Evolutionary conservation across 2,888 invertebrate species (phyloP).

Genomic region (Eupithecia abbreviata): DNA sequence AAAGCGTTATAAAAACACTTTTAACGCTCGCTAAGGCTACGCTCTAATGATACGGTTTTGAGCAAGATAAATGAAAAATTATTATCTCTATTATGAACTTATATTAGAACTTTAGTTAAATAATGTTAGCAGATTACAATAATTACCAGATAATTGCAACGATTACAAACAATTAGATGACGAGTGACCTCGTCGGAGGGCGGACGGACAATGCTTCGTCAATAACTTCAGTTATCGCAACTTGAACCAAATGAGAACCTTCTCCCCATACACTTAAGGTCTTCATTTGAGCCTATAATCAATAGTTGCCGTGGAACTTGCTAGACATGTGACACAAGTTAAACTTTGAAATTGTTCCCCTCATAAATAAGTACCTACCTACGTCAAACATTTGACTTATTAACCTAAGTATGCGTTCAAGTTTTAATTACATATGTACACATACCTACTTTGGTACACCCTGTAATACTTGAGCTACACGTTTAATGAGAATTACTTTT

Average conservation of each 20-base stretch:
- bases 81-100: neutral
- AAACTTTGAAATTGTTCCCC: conserved; percentile 10
- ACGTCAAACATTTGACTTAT: conserved; percentile 5
- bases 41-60: no score
- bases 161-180: neutral
- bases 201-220: neutral
- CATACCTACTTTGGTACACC: conserved; percentile 8
- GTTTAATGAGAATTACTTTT: neutral
- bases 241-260: neutral
- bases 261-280: neutral
- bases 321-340: conserved; percentile 15
- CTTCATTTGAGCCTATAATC: neutral
- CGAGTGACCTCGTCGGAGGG: neutral
- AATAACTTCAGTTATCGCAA: neutral
- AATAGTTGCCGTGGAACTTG: conserved; percentile 9
- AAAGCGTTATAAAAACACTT: no score
- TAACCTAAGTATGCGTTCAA: neutral
- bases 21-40: no score
- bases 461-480: neutral
- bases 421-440: neutral
- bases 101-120: neutral
- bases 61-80: neutral
- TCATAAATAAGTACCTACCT: neutral
- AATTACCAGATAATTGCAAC: neutral
- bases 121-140: neutral